Evolutionary conservation across 2,797 vertebrate species (phyloP), one percentile per base, ranked within the genome.

Genomic region (Mycteria americana): DNA sequence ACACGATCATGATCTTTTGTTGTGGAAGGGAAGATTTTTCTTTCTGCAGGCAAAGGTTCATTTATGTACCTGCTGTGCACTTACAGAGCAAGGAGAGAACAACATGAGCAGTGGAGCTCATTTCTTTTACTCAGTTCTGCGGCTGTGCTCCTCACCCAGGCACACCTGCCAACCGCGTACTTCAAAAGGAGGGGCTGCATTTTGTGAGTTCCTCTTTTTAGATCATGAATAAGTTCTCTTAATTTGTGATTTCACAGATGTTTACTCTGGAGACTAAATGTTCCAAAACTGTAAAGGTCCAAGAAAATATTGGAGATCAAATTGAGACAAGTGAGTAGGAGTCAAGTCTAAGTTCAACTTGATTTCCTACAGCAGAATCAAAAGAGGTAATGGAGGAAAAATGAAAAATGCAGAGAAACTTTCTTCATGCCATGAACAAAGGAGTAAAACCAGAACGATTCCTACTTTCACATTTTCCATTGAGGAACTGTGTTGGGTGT

Each of bases 151-250:
- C 37, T 86, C 65, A 62, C 5, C 19, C 31, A 25, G 24, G 9
- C 31, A 45, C 14, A 60, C 11, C 41, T 62, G 11, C 27, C 63
- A 57, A 31, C 5, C 39, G 6, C 0, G 0, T 8, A 3, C 37
- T 72, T 81, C 37, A 72, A 19, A 13, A 60, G 37, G 41, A 82
- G 7, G 13, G 18, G 5, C 9, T 75, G 17, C 6, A 23, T 80
- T 93, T 60, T 3, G 1, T 62, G 18, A 46, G 4, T 23, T 73
- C 7, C 4, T 86, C 18, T 13, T 56, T 70, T 65, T 30, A 76
- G 25, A 45, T 39, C 50, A 37, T 59, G 8, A 22, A 2, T 48
- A 57, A 63, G 0, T 70, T 76, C 8, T 69, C 43, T 50, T 31
- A 46, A 35, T 59, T 76, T 24, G 4, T 30, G 11, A 43, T 31